phyloP scores from a whole-genome alignment of 2,888 invertebrate species.

The Charanyca ferruginea region DNA sequence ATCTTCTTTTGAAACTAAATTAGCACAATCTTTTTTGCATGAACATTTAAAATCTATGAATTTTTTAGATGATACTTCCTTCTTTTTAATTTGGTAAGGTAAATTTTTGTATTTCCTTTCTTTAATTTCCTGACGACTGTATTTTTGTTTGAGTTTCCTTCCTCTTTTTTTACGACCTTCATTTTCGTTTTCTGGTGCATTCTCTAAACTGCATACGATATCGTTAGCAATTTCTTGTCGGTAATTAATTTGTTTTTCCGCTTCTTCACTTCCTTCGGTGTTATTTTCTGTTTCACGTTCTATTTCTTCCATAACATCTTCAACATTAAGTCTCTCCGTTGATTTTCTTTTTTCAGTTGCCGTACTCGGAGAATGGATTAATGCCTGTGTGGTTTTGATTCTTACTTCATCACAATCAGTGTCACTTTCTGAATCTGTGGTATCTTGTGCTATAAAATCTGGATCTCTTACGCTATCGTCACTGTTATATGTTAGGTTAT shows the following conservation, averaged over 20 bases:
- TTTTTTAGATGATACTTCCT: conserved; percentile 36
- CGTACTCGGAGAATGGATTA: conserved; percentile 28
- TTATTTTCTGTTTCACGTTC: conserved; percentile 36
- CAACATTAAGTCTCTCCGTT: conserved; percentile 32
- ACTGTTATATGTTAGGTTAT: conserved; percentile 39
- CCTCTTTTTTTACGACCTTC: conserved; percentile 43
- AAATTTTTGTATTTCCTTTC: conserved; percentile 35
- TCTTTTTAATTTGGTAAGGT: conserved; percentile 40
- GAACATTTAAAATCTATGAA: conserved; percentile 36
- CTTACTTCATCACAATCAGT: conserved; percentile 40
- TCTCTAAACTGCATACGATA: conserved; percentile 35
- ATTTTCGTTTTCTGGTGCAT: conserved; percentile 39
- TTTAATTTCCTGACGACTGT: conserved; percentile 35
- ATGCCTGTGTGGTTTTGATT: conserved; percentile 32
- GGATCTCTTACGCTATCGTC: conserved; percentile 41
- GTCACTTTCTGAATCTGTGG: conserved; percentile 44
- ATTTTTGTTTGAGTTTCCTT: conserved; percentile 40
- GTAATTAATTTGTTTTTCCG: conserved; percentile 42
- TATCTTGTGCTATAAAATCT: conserved; percentile 42
- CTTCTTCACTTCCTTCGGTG: conserved; percentile 42
- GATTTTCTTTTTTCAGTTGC: conserved; percentile 36
- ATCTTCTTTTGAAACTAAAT: conserved; percentile 37
- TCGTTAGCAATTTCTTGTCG: conserved; percentile 41
- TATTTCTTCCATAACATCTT: conserved; percentile 35
- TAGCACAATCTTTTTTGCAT: conserved; percentile 28